Base-by-base conservation (phyloP, 2,113 vertebrate species). In the Toxotes chatareus region DNA sequence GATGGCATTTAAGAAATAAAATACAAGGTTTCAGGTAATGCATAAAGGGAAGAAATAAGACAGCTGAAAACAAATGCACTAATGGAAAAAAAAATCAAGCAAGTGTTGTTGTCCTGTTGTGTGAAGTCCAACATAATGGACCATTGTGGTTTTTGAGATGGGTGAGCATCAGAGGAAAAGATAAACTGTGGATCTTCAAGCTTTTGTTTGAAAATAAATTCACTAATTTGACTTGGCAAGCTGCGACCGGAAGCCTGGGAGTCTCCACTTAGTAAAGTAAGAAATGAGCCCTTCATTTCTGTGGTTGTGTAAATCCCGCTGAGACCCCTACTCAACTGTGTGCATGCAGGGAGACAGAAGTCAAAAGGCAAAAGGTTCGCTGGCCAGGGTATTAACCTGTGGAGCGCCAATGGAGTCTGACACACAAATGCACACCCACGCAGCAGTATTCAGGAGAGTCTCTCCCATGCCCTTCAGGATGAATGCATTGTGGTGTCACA, bases 391-490 rank as follows among this genome's bases (percentile, higher is more conserved):
- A 76, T 91, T 80, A 84, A 89, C 76, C 71, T 83, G 42, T 46
- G 1, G 57, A 60, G 60, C 44, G 19, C 60, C 72, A 73, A 42
- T n/a, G 17, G 31, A 66, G 80, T 71, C 53, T 1, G 40, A 79
- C 12, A 19, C 21, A 83, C 67, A 76, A 73, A 79, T 16, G 47
- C 46, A 70, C 80, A 80, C 82, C 71, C 71, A 82, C 82, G 31
- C 66, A 10, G 65, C 4, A 23, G 63, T 7, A 80, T 72, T 82
- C 79, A 73, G 6, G 12, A 79, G 49, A 74, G 34, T 65, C 64
- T 79, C 70, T 68, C 32, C 75, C n/a, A 53, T 86, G 84, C 73
- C 92, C 86, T 89, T 88, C 82, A 80, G 72, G 63, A 82, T 80
- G 67, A 86, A 83, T 70, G 63, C 3, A 70, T 36, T 71, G 75